Percentiles rank a stretch among this genome's conserved stretches.
Evolutionary conservation across 2,797 vertebrate species (phyloP).

Genomic region (Sphenopsis melanotis): DNA sequence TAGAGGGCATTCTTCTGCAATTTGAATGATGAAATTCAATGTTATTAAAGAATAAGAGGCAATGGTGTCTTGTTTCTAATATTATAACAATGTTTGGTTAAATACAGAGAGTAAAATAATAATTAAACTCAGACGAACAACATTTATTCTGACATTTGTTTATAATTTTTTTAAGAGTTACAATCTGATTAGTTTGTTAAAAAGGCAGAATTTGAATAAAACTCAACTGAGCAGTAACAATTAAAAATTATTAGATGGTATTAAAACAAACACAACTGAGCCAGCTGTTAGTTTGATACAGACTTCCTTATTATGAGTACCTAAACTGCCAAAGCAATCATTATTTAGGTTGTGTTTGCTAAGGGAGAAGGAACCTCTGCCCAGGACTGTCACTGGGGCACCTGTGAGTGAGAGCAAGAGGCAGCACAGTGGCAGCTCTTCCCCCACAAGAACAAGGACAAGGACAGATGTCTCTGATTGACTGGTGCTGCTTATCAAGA

Average conservation of each 20-base stretch:
- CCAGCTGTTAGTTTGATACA: neutral
- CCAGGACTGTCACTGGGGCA: neutral
- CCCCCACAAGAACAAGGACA: neutral
- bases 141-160: neutral
- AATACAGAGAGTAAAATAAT: neutral
- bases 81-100: neutral
- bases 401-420: neutral
- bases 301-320: neutral
- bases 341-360: neutral
- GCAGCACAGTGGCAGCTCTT: neutral
- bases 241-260: neutral
- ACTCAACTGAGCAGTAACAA: neutral
- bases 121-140: neutral
- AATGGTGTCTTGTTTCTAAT: neutral
- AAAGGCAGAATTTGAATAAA: neutral
- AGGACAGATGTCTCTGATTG: neutral
- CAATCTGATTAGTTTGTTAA: neutral
- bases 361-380: neutral
- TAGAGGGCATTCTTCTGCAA: constrained; percentile 39
- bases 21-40: neutral
- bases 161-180: neutral
- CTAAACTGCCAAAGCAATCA: neutral
- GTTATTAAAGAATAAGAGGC: neutral
- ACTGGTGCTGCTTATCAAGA: neutral
- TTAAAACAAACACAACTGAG: neutral